phyloP scores from a whole-genome alignment of 2,888 invertebrate species.

The Tenthredo notha region DNA sequence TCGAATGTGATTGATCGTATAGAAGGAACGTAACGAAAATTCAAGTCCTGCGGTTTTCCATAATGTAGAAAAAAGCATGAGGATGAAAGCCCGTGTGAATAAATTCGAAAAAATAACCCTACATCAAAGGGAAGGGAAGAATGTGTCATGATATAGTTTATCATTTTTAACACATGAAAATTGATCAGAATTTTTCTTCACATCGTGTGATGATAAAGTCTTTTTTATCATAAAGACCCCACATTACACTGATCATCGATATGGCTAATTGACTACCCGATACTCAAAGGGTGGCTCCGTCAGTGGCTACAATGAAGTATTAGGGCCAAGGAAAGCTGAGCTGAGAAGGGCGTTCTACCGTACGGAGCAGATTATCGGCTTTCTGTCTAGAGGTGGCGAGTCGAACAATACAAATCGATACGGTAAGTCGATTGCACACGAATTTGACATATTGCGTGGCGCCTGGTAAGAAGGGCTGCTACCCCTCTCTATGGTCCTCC shows the following conservation, averaged over 20 bases:
- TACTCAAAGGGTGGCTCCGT: slow-evolving; percentile 17
- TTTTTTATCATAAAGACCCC: neutral
- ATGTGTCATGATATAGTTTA: neutral
- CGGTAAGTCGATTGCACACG: slow-evolving; percentile 61
- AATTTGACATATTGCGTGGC: slow-evolving; percentile 63
- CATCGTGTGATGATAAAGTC: neutral
- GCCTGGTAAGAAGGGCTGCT: slow-evolving; percentile 35
- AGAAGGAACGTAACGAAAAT: neutral
- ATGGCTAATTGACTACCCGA: slow-evolving; percentile 39
- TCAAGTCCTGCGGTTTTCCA: neutral
- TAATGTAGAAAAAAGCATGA: neutral
- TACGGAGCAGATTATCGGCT: slow-evolving; percentile 64
- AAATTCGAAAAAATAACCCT: neutral
- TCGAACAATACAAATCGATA: slow-evolving; percentile 64
- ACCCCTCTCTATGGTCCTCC: slow-evolving; percentile 51
- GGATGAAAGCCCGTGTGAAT: neutral
- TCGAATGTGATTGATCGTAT: slow-evolving; percentile 10
- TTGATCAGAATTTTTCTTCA: neutral
- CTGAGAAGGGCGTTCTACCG: slow-evolving; percentile 47
- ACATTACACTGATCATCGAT: slow-evolving; percentile 1
- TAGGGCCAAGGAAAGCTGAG: slow-evolving; percentile 29
- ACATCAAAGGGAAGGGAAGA: neutral
- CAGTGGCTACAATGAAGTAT: slow-evolving; percentile 14
- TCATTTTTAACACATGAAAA: neutral
- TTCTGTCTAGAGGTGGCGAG: slow-evolving; percentile 58